These are phyloP conservation scores for Caerostris darwini DNA, from an alignment of 1,140 invertebrate genomes.

Conservation along the genomic window DNA sequence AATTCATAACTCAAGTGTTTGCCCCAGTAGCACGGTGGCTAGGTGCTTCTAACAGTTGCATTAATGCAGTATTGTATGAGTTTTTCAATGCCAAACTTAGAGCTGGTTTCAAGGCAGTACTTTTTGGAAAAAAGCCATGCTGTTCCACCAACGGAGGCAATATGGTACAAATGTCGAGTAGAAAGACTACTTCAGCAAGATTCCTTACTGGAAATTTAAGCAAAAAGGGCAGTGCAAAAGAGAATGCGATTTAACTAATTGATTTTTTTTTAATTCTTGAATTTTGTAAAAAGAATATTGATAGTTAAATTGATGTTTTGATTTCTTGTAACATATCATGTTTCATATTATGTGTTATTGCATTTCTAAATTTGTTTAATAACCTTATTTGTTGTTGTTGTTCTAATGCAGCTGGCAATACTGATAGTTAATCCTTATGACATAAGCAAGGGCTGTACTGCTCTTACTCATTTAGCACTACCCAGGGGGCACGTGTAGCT, in stretches of 20 bases:
- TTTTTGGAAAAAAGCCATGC: slow-evolving; percentile 48
- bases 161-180: background rate
- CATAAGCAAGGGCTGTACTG: too few species aligned
- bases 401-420: too few species aligned
- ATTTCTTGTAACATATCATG: too few species aligned
- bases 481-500: too few species aligned
- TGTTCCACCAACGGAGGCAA: background rate
- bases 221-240: slow-evolving; percentile 15
- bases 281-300: too few species aligned
- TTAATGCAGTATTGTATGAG: slow-evolving; percentile 84
- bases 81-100: slow-evolving; percentile 84
- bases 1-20: background rate
- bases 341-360: too few species aligned
- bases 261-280: too few species aligned
- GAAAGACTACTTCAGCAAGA: background rate
- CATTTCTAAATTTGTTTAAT: too few species aligned
- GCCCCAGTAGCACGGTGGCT: slow-evolving; percentile 84
- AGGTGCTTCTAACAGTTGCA: slow-evolving; percentile 82
- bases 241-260: background rate
- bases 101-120: slow-evolving; percentile 80
- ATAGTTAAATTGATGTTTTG: too few species aligned
- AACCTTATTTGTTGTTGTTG: too few species aligned
- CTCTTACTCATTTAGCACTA: too few species aligned
- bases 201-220: background rate
- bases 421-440: too few species aligned